Base-by-base conservation (phyloP, 2,113 vertebrate genomes). In the Carassius carassius region DNA sequence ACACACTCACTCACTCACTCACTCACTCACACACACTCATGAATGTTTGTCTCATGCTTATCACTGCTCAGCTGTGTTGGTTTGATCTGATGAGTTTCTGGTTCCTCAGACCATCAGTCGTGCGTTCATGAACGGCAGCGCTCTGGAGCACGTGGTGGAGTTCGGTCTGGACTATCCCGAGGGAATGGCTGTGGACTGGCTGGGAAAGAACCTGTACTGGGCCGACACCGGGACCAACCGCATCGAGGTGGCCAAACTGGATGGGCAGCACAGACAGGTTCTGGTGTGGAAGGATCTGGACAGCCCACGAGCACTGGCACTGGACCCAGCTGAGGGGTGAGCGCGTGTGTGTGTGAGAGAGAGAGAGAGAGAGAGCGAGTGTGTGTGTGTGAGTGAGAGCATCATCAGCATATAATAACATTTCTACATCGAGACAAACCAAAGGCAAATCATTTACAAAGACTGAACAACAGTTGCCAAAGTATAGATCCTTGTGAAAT, bases 121-220 rank as follows among this genome's bases (percentile, higher is more conserved):
- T 74, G 98, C 98, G 0, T 98, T 98, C 87, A 99, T 99, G 98
- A 99, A 99, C 13, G 98, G 98, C 87, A 98, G 97, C 0, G 95
- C 97, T 0, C 92, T 99, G 92, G 98, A 99, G 65, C 97, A 98
- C 0, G 96, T 99, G 5, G 97, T 99, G 74, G 97, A 99, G 92
- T 99, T 99, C 0, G 98, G 98, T 2, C 90, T 99, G 91, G 98
- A 99, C 91, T 99, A 99, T 69, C 97, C 98, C 0, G 98, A 99
- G 90, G 98, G 98, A n/a, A 99, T 99, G 97, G 98, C 98, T 0
- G 98, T 99, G 58, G 98, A 99, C 89, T 99, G 97, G 98, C 92
- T 99, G 88, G 97, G 98, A 5, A 99, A 99, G 94, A 99, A 99
- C 91, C 89, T 99, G 87, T 99, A 99, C 86, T 99, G 98, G 98